These are phyloP conservation scores for Leucoraja ocellata DNA, from an alignment of 2,797 vertebrate species.

Conservation along the genomic window DNA sequence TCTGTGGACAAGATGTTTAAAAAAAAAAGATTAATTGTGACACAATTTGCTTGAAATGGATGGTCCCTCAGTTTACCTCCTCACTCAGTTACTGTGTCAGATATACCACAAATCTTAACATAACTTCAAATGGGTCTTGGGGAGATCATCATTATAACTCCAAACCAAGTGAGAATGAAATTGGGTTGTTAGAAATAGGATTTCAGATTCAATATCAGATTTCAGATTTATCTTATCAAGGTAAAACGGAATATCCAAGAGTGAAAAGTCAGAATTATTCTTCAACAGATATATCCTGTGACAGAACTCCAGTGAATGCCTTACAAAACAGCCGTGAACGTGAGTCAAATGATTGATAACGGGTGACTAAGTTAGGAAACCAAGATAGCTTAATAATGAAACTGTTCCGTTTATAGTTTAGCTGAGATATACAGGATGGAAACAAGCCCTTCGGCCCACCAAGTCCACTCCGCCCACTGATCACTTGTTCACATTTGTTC, in stretches of 20 bases:
- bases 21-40: not conserved
- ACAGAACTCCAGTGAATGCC: not conserved
- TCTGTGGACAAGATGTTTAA: not conserved
- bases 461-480: no score
- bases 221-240: not conserved
- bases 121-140: not conserved
- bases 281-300: not conserved
- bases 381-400: not conserved
- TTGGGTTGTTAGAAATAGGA: not conserved
- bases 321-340: not conserved
- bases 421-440: no score
- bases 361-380: not conserved
- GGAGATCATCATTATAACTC: not conserved
- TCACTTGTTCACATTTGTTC: no score
- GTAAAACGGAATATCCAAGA: not conserved
- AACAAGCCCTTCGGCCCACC: no score
- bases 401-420: no score
- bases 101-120: not conserved
- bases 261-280: not conserved
- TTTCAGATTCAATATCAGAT: not conserved
- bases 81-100: constrained; percentile 3
- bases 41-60: not conserved
- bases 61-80: not conserved
- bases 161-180: no score
- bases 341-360: not conserved